Conservation (phyloP, 1,140 invertebrate species). For the Brachionus calyciflorus region DNA sequence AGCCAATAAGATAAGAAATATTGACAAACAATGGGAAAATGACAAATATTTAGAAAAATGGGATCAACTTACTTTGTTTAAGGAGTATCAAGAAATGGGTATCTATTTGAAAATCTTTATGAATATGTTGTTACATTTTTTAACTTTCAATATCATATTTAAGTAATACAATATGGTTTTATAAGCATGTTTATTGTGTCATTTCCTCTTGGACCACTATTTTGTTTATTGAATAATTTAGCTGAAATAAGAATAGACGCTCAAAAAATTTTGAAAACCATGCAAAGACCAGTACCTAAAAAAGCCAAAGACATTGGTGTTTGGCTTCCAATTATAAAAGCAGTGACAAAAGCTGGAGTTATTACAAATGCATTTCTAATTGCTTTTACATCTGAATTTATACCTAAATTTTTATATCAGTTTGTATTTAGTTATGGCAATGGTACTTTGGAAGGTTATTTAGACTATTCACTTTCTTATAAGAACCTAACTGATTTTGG, state of each 20-base stretch:
- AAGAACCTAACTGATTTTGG: conserved; percentile 29
- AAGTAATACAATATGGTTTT: conserved; percentile 46
- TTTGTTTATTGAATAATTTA: conserved; percentile 78
- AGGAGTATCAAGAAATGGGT: conserved; percentile 25
- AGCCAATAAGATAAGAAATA: background rate
- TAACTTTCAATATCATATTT: too few species aligned
- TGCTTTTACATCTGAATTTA: conserved; percentile 42
- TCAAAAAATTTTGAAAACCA: conserved; percentile 73
- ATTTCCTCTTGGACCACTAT: conserved; percentile 68
- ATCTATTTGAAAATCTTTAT: too few species aligned
- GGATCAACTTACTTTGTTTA: background rate
- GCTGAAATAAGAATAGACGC: conserved; percentile 78
- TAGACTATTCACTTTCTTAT: background rate
- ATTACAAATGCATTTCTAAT: conserved; percentile 42
- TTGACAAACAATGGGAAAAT: background rate
- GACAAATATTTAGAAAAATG: background rate
- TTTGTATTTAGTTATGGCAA: conserved; percentile 5
- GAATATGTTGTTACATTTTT: too few species aligned
- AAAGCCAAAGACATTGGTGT: conserved; percentile 7
- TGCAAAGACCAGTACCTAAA: conserved; percentile 64
- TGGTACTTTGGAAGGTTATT: conserved; percentile 1
- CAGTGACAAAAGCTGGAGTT: background rate
- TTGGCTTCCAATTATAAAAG: conserved; percentile 28
- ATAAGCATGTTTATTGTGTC: conserved; percentile 8
- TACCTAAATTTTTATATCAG: conserved; percentile 27